Conservation (phyloP, 2,113 vertebrate species). For the Tragelaphus imberbis region DNA sequence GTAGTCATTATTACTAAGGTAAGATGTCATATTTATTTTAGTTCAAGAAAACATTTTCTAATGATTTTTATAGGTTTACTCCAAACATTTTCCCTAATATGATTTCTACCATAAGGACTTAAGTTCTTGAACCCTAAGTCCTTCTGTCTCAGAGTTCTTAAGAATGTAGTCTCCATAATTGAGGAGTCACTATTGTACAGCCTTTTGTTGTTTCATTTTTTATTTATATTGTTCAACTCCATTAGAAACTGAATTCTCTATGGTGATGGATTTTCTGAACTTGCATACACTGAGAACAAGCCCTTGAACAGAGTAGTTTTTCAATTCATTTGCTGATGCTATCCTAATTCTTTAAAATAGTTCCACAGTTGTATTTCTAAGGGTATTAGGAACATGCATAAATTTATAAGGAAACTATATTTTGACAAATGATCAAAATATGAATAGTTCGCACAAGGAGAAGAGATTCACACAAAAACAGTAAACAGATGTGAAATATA, state of each 20-base stretch:
- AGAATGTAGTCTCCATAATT: neutral
- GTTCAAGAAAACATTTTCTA: neutral
- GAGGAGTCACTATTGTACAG: neutral
- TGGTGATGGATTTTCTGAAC: neutral
- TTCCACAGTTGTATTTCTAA: neutral
- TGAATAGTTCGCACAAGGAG: neutral
- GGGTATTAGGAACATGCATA: neutral
- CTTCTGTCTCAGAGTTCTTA: neutral
- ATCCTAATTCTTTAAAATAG: neutral
- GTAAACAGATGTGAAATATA: neutral
- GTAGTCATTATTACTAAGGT: neutral
- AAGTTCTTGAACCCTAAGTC: neutral
- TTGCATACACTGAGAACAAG: neutral
- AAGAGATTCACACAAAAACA: neutral
- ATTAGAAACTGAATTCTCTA: neutral
- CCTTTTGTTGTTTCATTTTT: neutral
- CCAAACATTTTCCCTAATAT: neutral
- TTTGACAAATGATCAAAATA: neutral
- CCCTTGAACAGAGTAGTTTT: neutral
- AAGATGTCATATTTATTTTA: conserved; percentile 28
- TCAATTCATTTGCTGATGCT: neutral
- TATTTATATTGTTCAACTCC: neutral
- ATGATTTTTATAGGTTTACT: neutral
- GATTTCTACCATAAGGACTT: neutral
- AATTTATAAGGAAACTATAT: neutral